Evolutionary conservation across 2,888 invertebrate species (phyloP), one percentile per base, ranked within the genome.

Genomic region (Drepana falcataria): DNA sequence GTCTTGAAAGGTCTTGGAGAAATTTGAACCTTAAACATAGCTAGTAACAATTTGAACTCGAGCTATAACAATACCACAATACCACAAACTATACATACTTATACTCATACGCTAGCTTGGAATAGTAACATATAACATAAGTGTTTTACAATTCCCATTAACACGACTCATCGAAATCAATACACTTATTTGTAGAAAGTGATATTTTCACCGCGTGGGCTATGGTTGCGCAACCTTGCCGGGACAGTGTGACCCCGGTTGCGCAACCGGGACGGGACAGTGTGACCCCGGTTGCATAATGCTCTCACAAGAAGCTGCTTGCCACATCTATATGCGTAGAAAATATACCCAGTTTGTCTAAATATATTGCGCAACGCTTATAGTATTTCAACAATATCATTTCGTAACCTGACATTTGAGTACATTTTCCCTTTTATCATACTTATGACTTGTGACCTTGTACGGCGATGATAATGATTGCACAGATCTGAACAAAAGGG

Each of bases 251-350:
- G 90, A 89, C 90, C 75, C 66, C 49, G 51, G 66, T 82, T 81
- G 64, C 81, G 80, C 76, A 86, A 88, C 67, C 54, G 44, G 44
- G 44, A 37, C 67, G 68, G 78, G 83, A 71, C 81, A 68, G 73
- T 65, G 65, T 87, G 90, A 89, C 90, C 89, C 81, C 79, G 59
- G 75, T 89, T 88, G 82, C 87, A 80, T 86, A 85, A 90, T 77
- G 66, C 77, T 76, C 61, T 64, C 78, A 72, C 74, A 81, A 83
- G 81, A 80, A 77, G 79, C 79, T 74, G 74, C 75, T 87, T 82
- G 76, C 87, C 79, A 79, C 83, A 83, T 77, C 77, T 75, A 73
- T 81, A 81, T 44, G 44, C 44, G 44, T 79, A 81, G 79, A 85
- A 85, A 83, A 83, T 81, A 82, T 80, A 81, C 33, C 6, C 81